These are phyloP conservation scores for Oithona nana DNA, from an alignment of 2,888 invertebrate genomes.

Conservation along the genomic window DNA sequence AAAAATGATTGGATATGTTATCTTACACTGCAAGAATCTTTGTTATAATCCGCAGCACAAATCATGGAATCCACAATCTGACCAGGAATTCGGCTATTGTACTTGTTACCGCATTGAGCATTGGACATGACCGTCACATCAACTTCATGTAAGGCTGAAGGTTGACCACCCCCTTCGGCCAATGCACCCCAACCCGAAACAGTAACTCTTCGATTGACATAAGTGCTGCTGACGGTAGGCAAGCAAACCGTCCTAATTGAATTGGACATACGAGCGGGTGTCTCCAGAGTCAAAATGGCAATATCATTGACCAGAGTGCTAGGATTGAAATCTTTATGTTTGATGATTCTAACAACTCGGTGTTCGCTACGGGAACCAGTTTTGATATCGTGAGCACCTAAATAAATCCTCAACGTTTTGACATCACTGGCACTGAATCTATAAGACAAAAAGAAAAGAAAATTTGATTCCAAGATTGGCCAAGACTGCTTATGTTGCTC, in stretches of 20 bases:
- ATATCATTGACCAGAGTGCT: constrained; percentile 69
- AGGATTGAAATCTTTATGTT: constrained; percentile 63
- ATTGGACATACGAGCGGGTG: constrained; percentile 49
- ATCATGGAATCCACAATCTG: constrained; percentile 72
- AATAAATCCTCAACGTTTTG: neutral
- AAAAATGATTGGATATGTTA: neutral
- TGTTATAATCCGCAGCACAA: constrained; percentile 61
- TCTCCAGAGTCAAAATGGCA: constrained; percentile 54
- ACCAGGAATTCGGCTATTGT: constrained; percentile 40
- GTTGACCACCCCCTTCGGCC: constrained; percentile 40
- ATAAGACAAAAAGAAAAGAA: no score
- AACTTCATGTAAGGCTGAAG: constrained; percentile 19
- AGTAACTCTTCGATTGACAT: constrained; percentile 36
- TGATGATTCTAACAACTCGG: constrained; percentile 37
- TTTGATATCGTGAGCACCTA: neutral
- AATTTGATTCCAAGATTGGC: no score
- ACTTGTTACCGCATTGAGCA: constrained; percentile 19
- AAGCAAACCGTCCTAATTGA: constrained; percentile 59
- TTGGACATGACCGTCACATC: constrained; percentile 21
- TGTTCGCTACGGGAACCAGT: neutral
- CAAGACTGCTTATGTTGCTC: constrained; percentile 24
- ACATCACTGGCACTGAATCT: constrained; percentile 2
- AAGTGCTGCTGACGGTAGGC: constrained; percentile 35
- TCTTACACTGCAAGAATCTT: constrained; percentile 76
- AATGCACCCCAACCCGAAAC: constrained; percentile 78